Conservation (phyloP, 2,113 vertebrate species). For the Syrmaticus mikado region DNA sequence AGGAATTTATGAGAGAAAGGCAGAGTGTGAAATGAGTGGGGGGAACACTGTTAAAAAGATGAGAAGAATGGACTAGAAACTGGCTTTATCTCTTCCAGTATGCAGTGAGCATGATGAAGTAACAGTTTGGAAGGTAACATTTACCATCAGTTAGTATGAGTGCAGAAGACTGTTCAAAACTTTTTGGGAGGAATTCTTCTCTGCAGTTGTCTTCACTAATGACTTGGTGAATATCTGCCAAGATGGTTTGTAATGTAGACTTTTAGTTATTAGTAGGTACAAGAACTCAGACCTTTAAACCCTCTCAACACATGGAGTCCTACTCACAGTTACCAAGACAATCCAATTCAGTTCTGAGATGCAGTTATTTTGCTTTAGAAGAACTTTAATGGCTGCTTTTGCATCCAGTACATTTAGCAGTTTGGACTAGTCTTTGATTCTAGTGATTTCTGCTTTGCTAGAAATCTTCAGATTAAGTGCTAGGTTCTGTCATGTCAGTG, state of each 20-base stretch:
- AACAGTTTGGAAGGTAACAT: not conserved
- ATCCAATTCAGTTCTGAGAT: not conserved
- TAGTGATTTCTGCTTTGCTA: not conserved
- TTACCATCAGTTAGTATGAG: not conserved
- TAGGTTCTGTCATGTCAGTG: not conserved
- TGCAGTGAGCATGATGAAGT: not conserved
- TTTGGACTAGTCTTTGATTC: not conserved
- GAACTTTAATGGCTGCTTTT: not conserved
- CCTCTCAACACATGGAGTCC: not conserved
- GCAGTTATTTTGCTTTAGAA: not conserved
- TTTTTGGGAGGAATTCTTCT: not conserved
- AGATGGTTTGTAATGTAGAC: not conserved
- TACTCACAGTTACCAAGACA: not conserved
- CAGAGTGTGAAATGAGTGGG: not conserved
- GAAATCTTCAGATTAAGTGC: not conserved
- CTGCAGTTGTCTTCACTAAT: not conserved
- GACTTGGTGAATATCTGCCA: not conserved
- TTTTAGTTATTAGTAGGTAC: not conserved
- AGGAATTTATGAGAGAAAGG: not conserved
- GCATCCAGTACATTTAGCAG: not conserved
- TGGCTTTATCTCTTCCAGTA: not conserved
- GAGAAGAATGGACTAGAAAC: not conserved
- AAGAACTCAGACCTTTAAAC: not conserved
- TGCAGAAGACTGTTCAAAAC: not conserved
- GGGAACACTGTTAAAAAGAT: not conserved